phyloP scores from a whole-genome alignment of 2,888 invertebrate genomes.

The Sinhomidia bicolor region DNA sequence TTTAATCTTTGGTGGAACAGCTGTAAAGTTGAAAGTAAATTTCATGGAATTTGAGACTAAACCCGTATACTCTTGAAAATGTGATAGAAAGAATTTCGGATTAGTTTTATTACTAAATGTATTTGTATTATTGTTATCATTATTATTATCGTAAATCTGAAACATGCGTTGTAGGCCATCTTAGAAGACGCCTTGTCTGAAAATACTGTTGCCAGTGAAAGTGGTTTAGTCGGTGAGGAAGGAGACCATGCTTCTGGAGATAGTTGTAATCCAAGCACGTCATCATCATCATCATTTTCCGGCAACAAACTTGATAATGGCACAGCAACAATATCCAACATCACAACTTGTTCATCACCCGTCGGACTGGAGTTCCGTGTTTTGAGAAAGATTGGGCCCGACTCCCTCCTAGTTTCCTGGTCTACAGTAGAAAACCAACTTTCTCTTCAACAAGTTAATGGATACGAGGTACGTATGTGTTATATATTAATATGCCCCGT shows the following conservation, averaged over 20 bases:
- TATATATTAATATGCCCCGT: not conserved
- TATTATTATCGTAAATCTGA: conserved; percentile 5
- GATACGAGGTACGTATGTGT: conserved; percentile 78
- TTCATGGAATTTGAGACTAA: too few relatives aligned
- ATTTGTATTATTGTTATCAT: too few relatives aligned
- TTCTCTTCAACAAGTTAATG: conserved; percentile 63
- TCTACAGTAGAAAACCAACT: conserved; percentile 72
- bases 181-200: conserved; percentile 66
- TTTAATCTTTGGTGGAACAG: not conserved
- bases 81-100: not conserved
- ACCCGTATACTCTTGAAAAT: not conserved
- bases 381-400: conserved; percentile 79
- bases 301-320: not conserved
- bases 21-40: not conserved
- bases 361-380: conserved; percentile 78
- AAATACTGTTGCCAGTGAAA: conserved; percentile 7
- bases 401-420: conserved; percentile 80
- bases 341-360: not conserved
- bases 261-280: conserved; percentile 24
- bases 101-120: not conserved
- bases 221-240: not conserved
- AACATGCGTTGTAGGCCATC: conserved; percentile 54
- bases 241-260: conserved; percentile 17
- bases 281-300: not conserved
- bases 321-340: conserved; percentile 1